Base-by-base conservation (phyloP, 2,113 vertebrate genomes). In the Plotosus lineatus region DNA sequence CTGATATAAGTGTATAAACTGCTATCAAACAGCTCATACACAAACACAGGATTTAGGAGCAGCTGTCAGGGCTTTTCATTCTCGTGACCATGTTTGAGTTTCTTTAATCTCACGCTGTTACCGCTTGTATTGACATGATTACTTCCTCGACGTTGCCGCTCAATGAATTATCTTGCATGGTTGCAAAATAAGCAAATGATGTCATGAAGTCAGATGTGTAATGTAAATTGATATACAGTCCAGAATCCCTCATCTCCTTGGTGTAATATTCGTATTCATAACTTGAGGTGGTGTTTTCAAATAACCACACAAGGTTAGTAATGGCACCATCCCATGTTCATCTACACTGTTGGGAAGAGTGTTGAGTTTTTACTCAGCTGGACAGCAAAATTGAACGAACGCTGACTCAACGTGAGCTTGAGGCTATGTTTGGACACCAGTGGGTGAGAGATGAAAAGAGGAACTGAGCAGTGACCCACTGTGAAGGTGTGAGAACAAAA, bases 1-100 rank as follows among this genome's bases (percentile, higher is more conserved):
- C 48, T 66, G 38, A 76, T 73, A 72, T 58, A 50, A 58, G 78
- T 68, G 79, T 78, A 60, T 83, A 77, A 78, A 69, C 53, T 77
- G 38, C 58, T 55, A 61, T 79, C 46, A 77, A 50, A 86, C 76
- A 72, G 50, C 42, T n/a, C 56, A 71, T n/a, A 82, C 78, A 79
- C 83, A 87, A 85, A 88, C 84, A 88, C 19, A 4, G 74, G 87
- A 83, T 90, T 86, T 88, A 77, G 86, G 66, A 86, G 78, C 72
- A 88, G 89, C 88, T 88, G 85, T 83, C 81, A 84, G 61, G 51
- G 84, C 85, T 89, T 89, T 85, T 84, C 80, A 82, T 86, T 79
- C 86, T 82, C 87, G 85, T 86, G 86, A 87, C 84, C 79, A 79
- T 87, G 82, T 90, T 90, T 89, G 86, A 89, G 89, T 80, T 83